phyloP scores from a whole-genome alignment of 2,888 invertebrate genomes.

The Cosmopolites sordidus region DNA sequence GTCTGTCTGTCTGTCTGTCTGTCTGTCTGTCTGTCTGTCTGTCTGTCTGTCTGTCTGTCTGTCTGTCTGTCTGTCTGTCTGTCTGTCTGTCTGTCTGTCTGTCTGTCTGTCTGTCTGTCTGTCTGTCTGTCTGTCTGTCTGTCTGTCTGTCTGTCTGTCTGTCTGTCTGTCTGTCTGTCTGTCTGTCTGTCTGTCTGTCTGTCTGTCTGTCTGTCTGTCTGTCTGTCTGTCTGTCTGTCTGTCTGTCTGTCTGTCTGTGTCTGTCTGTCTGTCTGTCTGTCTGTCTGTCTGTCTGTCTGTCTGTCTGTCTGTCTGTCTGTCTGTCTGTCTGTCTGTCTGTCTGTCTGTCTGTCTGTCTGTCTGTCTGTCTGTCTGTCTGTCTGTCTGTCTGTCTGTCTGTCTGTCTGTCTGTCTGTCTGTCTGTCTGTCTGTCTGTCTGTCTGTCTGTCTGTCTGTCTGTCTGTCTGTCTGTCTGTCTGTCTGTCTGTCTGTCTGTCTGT shows the following conservation, averaged over 20 bases:
- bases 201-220: conserved; percentile 16
- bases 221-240: conserved; percentile 13
- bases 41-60: conserved; percentile 16
- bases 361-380: conserved; percentile 18
- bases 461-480: conserved; percentile 16
- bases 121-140: conserved; percentile 11
- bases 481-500: conserved; percentile 18
- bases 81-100: conserved; percentile 14
- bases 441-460: conserved; percentile 16
- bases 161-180: conserved; percentile 14
- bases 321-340: conserved; percentile 18
- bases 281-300: conserved; percentile 17
- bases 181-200: conserved; percentile 16
- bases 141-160: conserved; percentile 14
- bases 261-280: conserved; percentile 18
- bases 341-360: conserved; percentile 17
- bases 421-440: conserved; percentile 17
- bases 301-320: conserved; percentile 18
- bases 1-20: conserved; percentile 17
- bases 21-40: conserved; percentile 16
- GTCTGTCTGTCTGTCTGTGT: conserved; percentile 13
- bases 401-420: conserved; percentile 18
- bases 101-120: conserved; percentile 13
- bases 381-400: conserved; percentile 18
- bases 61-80: conserved; percentile 9